Base-by-base conservation (phyloP, 2,113 vertebrate genomes). In the Mormyrus iriodes region DNA sequence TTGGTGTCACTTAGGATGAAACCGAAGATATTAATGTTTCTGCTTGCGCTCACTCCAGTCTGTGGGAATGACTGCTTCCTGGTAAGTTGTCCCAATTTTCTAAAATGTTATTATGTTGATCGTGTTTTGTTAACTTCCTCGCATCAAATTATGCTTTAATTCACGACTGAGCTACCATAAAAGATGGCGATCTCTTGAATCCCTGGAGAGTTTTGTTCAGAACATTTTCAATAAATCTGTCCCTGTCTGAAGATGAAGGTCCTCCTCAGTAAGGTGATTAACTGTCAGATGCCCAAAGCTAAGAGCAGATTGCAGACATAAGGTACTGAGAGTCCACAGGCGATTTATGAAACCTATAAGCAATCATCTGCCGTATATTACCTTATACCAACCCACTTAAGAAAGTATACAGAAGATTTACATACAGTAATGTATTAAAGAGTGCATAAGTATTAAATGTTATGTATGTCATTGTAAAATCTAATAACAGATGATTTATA, bases 71-170 rank as follows among this genome's bases (percentile, higher is more conserved):
- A 52, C 39, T 7, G 35, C 31, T 53, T 90, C 82, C 89, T 35
- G 86, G 89, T 90, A 87, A 90, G 89, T 88, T 87, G 24, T 51
- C 31, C 48, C 49, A 15, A 69, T 90, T 90, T 87, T 86, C 49
- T 44, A 61, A 82, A 51, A 35, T 9, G 39, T n/a, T 39, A 17
- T 53, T 49, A 9, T 39, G 12, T 87, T n/a, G 35, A 24, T 35
- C 27, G 4, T 46, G 49, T 83, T 46, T 69, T 49, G 88, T 61
- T 17, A 87, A 86, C n/a, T 21, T 89, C 24, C 55, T 52, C 0
- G 2, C 4, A 1, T 86, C 10, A 51, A 4, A 52, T 87, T 65
- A 82, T 44, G 31, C 19, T 53, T 19, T 19, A 61, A 83, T 19
- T 24, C 4, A 89, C 58, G 44, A 15, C 46, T 19, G 17, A 51